Conservation (phyloP, 2,113 vertebrate genomes). For the Aphyosemion australe region DNA sequence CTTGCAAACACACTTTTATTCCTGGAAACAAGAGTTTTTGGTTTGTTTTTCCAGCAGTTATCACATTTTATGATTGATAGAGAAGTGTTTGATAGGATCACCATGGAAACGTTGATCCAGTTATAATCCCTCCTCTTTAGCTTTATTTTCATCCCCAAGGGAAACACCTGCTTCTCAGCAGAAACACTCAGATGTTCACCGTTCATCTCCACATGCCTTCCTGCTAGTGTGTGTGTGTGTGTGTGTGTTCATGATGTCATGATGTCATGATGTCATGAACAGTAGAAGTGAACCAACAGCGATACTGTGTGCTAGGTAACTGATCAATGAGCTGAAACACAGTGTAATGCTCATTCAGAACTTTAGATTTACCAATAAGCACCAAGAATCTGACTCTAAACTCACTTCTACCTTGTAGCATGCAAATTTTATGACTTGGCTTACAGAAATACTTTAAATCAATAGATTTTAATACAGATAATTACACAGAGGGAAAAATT, state of each 20-base stretch:
- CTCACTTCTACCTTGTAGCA: too few relatives aligned
- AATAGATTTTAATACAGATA: too few relatives aligned
- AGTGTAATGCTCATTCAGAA: background rate
- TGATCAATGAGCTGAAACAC: background rate
- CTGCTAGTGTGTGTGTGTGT: too few relatives aligned
- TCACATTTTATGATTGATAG: background rate
- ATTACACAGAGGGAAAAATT: background rate
- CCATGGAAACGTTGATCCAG: background rate
- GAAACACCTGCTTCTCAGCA: slow-evolving; percentile 1
- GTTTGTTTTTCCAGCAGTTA: background rate
- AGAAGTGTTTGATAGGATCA: background rate
- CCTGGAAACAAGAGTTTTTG: background rate
- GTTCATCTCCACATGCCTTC: background rate
- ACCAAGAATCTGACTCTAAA: background rate
- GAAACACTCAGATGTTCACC: background rate
- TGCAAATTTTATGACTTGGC: background rate
- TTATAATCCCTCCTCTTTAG: background rate
- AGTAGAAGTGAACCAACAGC: too few relatives aligned
- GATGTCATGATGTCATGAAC: too few relatives aligned
- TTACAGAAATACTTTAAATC: background rate
- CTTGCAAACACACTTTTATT: background rate
- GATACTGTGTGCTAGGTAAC: too few relatives aligned
- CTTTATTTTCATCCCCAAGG: background rate
- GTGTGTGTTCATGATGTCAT: too few relatives aligned
- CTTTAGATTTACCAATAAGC: background rate